Evolutionary conservation across 2,888 invertebrate species (phyloP).

Genomic region (Mythimna impura): DNA sequence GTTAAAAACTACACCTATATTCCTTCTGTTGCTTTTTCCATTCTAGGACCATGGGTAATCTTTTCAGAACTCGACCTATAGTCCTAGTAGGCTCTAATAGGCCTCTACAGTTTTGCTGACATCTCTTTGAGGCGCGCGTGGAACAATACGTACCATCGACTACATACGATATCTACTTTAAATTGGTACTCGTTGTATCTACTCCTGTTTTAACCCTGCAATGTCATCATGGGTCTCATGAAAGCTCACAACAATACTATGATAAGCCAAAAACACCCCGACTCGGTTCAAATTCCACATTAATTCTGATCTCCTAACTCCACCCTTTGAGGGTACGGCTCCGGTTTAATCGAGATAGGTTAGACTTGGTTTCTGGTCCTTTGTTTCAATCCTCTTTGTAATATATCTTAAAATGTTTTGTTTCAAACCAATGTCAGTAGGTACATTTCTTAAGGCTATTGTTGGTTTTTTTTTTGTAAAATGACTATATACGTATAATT

Average conservation of each 20-base stretch:
- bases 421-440: constrained; percentile 34
- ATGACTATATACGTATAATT: too few species aligned
- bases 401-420: constrained; percentile 58
- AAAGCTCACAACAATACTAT: constrained; percentile 13
- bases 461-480: not conserved
- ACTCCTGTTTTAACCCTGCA: constrained; percentile 1
- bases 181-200: not conserved
- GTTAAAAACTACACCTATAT: too few species aligned
- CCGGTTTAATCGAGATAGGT: constrained; percentile 52
- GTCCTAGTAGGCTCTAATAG: too few species aligned
- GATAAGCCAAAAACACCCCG: constrained; percentile 18
- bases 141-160: too few species aligned
- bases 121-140: too few species aligned
- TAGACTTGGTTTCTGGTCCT: constrained; percentile 26
- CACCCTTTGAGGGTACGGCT: constrained; percentile 44
- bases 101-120: too few species aligned
- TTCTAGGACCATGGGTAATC: too few species aligned
- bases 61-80: too few species aligned
- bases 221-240: constrained; percentile 7
- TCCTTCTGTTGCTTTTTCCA: too few species aligned
- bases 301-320: constrained; percentile 52
- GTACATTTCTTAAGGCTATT: constrained; percentile 19
- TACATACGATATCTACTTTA: too few species aligned
- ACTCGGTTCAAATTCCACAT: constrained; percentile 53
- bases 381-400: constrained; percentile 42